phyloP scores from a whole-genome alignment of 2,113 vertebrate genomes.

The Eonycteris spelaea region DNA sequence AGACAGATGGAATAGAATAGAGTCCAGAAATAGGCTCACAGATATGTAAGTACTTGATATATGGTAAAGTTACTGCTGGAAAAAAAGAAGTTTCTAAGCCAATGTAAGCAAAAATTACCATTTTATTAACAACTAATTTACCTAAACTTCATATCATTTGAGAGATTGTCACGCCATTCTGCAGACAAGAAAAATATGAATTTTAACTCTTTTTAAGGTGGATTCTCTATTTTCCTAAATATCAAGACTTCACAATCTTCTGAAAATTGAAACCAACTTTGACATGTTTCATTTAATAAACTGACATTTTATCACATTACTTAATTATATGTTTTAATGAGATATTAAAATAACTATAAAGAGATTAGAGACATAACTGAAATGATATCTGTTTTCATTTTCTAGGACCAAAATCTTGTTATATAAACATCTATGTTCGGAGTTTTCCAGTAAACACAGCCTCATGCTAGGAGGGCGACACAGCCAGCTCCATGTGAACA shows the following conservation, averaged over 20 bases:
- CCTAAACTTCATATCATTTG: not conserved
- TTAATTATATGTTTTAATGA: slow-evolving; percentile 13
- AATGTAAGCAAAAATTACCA: not conserved
- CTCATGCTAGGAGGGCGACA: no score
- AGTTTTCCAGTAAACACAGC: no score
- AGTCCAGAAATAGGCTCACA: not conserved
- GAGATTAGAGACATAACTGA: not conserved
- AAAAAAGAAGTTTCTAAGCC: not conserved
- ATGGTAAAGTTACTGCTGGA: not conserved
- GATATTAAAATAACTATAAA: slow-evolving; percentile 6
- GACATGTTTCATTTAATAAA: not conserved
- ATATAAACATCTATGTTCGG: not conserved
- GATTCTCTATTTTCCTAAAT: slow-evolving; percentile 16
- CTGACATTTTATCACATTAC: not conserved
- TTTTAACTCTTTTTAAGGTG: not conserved
- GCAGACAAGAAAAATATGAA: not conserved
- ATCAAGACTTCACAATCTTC: not conserved
- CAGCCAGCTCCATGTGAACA: no score
- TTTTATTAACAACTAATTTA: not conserved
- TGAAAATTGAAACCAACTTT: slow-evolving; percentile 37
- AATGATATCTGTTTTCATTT: slow-evolving; percentile 27
- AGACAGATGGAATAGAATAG: not conserved
- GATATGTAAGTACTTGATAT: not conserved
- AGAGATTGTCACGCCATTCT: not conserved
- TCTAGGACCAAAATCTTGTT: not conserved